Percentiles rank a stretch among this genome's conserved stretches.
Conservation (phyloP, 2,113 vertebrate genomes). For the Glaucidium brasilianum region DNA sequence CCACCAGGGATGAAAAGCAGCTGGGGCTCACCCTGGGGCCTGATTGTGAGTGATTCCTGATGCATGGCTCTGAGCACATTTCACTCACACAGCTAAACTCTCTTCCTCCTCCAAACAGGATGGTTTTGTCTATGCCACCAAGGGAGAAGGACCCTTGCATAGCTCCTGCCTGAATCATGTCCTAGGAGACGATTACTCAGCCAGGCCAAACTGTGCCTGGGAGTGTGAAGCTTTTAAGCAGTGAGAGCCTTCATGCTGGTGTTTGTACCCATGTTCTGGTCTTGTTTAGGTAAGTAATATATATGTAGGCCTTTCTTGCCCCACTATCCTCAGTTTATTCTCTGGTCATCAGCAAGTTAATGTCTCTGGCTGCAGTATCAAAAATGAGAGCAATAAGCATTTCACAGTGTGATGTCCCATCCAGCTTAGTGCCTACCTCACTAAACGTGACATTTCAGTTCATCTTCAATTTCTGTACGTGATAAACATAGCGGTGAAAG, state of each 20-base stretch:
- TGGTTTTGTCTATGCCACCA: not conserved
- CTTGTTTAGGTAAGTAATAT: not conserved
- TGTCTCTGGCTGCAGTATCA: not conserved
- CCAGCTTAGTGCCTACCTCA: not conserved
- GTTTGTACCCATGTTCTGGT: not conserved
- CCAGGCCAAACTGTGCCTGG: not conserved
- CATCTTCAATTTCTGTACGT: not conserved
- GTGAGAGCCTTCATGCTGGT: not conserved
- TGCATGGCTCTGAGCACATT: not conserved
- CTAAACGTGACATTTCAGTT: not conserved
- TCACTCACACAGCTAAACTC: not conserved
- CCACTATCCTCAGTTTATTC: not conserved
- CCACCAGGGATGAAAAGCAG: too few species aligned
- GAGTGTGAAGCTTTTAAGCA: not conserved
- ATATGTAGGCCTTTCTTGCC: not conserved
- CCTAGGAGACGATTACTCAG: not conserved
- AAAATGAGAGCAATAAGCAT: not conserved
- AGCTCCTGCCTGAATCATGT: not conserved
- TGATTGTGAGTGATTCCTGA: accelerated
- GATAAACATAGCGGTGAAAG: not conserved
- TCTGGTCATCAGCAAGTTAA: not conserved
- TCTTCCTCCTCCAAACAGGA: not conserved
- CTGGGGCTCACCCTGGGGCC: not conserved
- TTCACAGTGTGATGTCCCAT: not conserved
- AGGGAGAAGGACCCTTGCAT: not conserved